A percentile compares a stretch with the other conserved stretches of the same genome.
These are phyloP conservation scores for Mongoloraphidia duomilia DNA, from an alignment of 2,888 invertebrate genomes.

Conservation along the genomic window DNA sequence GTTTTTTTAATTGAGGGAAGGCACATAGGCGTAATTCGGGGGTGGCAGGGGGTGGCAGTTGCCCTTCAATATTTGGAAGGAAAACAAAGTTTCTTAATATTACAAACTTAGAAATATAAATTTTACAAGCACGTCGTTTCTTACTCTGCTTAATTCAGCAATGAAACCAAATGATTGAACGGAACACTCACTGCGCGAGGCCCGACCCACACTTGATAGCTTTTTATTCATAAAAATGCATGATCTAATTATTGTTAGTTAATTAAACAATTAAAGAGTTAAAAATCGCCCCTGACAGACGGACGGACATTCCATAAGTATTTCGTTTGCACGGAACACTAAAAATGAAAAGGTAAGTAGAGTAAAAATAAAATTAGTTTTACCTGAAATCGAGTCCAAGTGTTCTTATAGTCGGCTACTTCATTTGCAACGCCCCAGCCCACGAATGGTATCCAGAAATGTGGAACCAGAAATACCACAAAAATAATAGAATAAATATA, in stretches of 20 bases:
- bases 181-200: no score
- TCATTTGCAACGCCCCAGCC: conserved; percentile 56
- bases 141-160: no score
- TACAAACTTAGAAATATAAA: no score
- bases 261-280: no score
- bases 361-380: neutral
- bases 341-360: neutral
- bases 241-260: neutral
- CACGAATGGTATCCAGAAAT: conserved; percentile 55
- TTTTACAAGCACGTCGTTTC: no score
- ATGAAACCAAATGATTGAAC: no score
- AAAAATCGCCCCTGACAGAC: neutral
- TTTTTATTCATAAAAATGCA: neutral
- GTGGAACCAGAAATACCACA: conserved; percentile 49
- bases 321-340: no score
- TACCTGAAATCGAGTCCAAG: conserved; percentile 52
- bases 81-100: no score
- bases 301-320: no score
- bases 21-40: neutral
- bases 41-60: no score
- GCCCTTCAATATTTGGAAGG: no score
- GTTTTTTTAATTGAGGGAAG: neutral
- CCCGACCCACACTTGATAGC: no score
- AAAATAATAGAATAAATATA: conserved; percentile 55
- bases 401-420: conserved; percentile 53